Evolutionary conservation across 2,888 invertebrate genomes (phyloP).

Genomic region (Sphaerolaimus hirsutus): DNA sequence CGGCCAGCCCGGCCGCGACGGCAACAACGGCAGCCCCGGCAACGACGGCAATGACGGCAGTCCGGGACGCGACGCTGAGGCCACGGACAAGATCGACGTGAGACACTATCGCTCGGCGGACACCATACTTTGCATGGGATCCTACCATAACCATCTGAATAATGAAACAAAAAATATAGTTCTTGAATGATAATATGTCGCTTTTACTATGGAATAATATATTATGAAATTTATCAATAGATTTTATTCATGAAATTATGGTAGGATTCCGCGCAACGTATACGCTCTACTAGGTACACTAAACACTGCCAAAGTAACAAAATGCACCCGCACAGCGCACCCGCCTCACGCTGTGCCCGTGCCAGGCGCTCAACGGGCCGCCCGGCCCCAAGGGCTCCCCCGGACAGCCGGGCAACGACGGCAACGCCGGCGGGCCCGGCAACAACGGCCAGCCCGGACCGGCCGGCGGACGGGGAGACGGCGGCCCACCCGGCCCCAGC

Average conservation of each 20-base stretch:
- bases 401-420: slow-evolving; percentile 2
- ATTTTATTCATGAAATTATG: too few relatives aligned
- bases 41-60: not conserved
- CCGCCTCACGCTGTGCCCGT: too few relatives aligned
- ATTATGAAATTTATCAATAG: too few relatives aligned
- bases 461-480: not conserved
- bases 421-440: not conserved
- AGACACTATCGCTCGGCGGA: not conserved
- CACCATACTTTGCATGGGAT: slow-evolving; percentile 5
- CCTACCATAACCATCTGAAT: too few relatives aligned
- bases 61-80: not conserved
- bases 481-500: not conserved
- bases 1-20: slow-evolving; percentile 8
- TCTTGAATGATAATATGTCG: too few relatives aligned
- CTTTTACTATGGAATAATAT: too few relatives aligned
- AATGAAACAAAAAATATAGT: too few relatives aligned
- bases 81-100: not conserved
- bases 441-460: not conserved
- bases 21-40: slow-evolving; percentile 2
- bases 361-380: slow-evolving; percentile 1
- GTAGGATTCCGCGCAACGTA: too few relatives aligned
- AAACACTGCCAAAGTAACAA: too few relatives aligned
- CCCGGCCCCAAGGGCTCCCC: slow-evolving; percentile 1
- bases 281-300: too few relatives aligned
- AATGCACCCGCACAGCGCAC: too few relatives aligned